These are phyloP conservation scores for Python bivittatus DNA, from an alignment of 2,113 vertebrate species.

Conservation along the genomic window DNA sequence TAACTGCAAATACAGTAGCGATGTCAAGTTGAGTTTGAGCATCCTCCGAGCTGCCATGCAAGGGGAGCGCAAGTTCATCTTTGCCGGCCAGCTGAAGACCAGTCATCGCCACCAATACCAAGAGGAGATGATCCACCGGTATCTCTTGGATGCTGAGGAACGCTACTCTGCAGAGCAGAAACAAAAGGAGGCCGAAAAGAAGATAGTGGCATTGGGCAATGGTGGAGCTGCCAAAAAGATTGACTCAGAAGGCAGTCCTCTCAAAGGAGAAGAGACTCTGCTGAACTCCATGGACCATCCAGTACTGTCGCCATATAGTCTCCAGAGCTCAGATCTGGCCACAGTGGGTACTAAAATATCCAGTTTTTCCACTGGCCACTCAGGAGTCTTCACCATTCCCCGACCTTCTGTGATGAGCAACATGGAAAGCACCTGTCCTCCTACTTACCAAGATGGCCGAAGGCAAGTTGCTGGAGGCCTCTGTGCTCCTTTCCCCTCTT, in stretches of 20 bases:
- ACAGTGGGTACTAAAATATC: conserved; percentile 11
- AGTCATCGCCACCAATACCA: conserved; percentile 92
- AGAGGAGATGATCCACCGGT: conserved; percentile 97
- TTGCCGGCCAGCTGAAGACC: conserved; percentile 87
- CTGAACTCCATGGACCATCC: conserved; percentile 61
- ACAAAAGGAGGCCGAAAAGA: conserved; percentile 83
- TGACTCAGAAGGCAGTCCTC: conserved; percentile 55
- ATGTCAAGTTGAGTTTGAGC: conserved; percentile 89
- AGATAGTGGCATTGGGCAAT: conserved; percentile 47
- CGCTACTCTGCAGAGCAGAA: conserved; percentile 87
- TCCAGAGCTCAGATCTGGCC: conserved; percentile 34
- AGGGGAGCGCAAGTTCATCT: conserved; percentile 90
- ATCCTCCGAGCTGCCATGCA: conserved; percentile 90
- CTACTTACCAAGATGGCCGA: conserved; percentile 79
- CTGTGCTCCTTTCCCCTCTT: conserved; percentile 78
- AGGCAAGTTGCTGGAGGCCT: conserved; percentile 86
- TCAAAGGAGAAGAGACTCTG: conserved; percentile 56
- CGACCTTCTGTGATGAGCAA: conserved; percentile 75
- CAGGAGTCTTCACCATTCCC: conserved; percentile 85
- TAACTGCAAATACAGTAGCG: conserved; percentile 84
- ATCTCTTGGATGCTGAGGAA: conserved; percentile 88
- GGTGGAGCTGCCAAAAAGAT: conserved; percentile 48
- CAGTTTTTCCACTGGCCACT: conserved; percentile 74
- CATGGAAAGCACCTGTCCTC: conserved; percentile 55
- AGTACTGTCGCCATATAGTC: conserved; percentile 47